phyloP scores from a whole-genome alignment of 2,888 invertebrate species.

The Patella depressa region DNA sequence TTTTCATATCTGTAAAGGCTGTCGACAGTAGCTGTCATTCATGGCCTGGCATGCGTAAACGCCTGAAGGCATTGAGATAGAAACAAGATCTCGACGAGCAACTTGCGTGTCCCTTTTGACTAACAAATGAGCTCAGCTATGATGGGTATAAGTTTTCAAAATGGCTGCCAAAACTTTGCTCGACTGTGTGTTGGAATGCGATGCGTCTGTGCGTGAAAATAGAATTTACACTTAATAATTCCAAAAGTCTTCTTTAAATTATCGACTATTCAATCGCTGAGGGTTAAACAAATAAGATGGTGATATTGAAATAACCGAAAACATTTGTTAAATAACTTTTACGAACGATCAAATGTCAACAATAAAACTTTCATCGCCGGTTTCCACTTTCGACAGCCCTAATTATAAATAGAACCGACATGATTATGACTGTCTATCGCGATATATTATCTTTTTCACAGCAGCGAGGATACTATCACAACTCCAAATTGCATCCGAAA shows the following conservation, averaged over 20 bases:
- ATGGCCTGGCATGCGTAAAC: slow-evolving; percentile 8
- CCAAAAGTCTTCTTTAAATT: no score
- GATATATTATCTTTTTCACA: no score
- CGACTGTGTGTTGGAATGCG: slow-evolving; percentile 21
- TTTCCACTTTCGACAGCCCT: no score
- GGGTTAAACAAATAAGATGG: background rate
- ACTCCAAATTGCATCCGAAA: no score
- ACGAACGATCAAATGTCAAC: background rate
- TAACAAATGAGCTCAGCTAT: slow-evolving; percentile 17
- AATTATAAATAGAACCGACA: no score
- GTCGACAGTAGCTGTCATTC: slow-evolving; percentile 10
- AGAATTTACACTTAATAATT: background rate
- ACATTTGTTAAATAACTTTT: background rate
- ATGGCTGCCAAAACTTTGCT: slow-evolving; percentile 48
- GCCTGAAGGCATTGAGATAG: slow-evolving; percentile 9
- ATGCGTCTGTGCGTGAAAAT: slow-evolving; percentile 14
- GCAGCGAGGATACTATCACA: no score
- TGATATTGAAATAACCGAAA: background rate
- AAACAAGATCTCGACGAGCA: slow-evolving; percentile 12
- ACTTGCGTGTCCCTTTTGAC: background rate
- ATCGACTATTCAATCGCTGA: no score
- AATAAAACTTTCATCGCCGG: no score
- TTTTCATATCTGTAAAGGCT: background rate
- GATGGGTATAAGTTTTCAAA: slow-evolving; percentile 40
- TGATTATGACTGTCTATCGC: no score